Conservation (phyloP, 2,888 invertebrate genomes). For the Artemia sp. region DNA sequence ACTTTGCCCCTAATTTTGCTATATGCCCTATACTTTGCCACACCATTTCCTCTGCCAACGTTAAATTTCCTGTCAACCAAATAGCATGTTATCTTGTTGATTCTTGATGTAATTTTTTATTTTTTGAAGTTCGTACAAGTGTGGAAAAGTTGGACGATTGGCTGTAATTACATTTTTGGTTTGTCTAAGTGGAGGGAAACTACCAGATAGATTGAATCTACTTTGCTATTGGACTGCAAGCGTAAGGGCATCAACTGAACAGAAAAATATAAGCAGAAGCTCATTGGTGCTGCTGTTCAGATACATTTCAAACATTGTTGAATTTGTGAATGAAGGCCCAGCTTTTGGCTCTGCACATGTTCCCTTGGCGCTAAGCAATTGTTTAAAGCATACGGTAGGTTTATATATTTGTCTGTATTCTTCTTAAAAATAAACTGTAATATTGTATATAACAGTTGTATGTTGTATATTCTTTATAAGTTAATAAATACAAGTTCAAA, state of each 20-base stretch:
- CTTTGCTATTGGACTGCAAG: conserved; percentile 13
- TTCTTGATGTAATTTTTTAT: background rate
- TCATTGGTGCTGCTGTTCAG: conserved; percentile 44
- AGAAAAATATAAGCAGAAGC: conserved; percentile 49
- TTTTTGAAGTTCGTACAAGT: background rate
- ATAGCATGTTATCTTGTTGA: background rate
- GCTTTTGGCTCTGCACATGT: conserved; percentile 45
- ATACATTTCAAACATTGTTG: conserved; percentile 43
- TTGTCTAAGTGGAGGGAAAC: background rate
- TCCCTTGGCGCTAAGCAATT: conserved; percentile 49
- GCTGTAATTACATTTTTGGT: conserved; percentile 5
- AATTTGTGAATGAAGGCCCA: conserved; percentile 44
- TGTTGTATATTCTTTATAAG: no score
- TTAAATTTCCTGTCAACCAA: no score
- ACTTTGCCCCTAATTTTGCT: no score
- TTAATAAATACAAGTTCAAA: no score
- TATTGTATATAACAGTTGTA: no score
- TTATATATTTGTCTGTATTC: background rate
- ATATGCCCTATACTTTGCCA: no score
- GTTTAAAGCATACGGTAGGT: conserved; percentile 43
- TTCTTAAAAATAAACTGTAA: no score
- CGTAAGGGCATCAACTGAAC: background rate
- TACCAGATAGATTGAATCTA: background rate
- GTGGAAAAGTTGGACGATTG: background rate
- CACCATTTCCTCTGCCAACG: no score